Percentiles rank a stretch among this genome's conserved stretches.
Conservation (phyloP, 2,888 invertebrate species). For the Trichopoda pennipes region DNA sequence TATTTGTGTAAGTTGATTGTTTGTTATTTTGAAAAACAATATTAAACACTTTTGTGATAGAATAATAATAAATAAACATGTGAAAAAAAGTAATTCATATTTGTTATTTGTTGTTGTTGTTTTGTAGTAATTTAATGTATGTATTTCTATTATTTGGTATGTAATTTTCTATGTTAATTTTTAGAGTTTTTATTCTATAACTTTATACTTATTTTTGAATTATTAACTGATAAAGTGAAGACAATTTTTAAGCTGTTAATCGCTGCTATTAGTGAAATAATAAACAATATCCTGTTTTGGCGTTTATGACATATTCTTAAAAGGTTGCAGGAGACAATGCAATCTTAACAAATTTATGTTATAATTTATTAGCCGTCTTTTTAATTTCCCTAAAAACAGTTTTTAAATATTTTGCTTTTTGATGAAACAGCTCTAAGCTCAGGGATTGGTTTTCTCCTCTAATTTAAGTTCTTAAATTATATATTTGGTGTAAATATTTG, state of each 20-base stretch:
- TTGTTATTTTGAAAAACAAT: conserved; percentile 9
- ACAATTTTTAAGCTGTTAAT: conserved; percentile 33
- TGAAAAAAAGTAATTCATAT: no score
- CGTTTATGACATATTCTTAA: background rate
- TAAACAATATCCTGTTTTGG: conserved; percentile 17
- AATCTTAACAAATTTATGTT: background rate
- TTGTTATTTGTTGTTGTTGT: no score
- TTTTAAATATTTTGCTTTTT: background rate
- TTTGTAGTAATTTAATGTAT: conserved; percentile 25
- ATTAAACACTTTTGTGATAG: conserved; percentile 23
- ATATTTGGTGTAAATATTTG: conserved; percentile 80
- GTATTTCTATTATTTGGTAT: conserved; percentile 65
- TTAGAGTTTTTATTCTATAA: conserved; percentile 25
- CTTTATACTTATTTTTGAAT: conserved; percentile 2
- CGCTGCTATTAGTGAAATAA: conserved; percentile 29
- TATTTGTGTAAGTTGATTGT: conserved; percentile 6
- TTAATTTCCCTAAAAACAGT: background rate
- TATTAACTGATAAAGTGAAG: conserved; percentile 24
- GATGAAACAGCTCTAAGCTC: background rate
- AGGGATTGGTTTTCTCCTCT: conserved; percentile 15
- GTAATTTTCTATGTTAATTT: conserved; percentile 52
- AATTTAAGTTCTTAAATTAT: conserved; percentile 73
- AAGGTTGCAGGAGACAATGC: background rate
- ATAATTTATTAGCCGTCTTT: conserved; percentile 1
- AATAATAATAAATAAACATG: background rate